These are phyloP conservation scores for Drosophila burlai DNA, from an alignment of 1,140 invertebrate genomes.

Conservation along the genomic window DNA sequence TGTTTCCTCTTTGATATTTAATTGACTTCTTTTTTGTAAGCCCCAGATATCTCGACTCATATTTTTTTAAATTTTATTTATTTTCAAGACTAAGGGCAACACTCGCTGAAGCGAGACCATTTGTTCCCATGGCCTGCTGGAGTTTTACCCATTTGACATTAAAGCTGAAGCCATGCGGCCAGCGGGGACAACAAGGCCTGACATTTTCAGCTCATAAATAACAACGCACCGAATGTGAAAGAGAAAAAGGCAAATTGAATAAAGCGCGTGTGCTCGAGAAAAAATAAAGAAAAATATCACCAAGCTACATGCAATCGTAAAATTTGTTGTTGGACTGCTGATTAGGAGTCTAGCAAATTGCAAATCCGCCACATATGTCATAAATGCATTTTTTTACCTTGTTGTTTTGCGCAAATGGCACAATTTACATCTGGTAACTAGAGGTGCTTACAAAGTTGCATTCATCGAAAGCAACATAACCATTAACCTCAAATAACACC, in stretches of 20 bases:
- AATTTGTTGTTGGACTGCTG: constrained; percentile 10
- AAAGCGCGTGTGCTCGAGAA: constrained; percentile 17
- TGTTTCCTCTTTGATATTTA: neutral
- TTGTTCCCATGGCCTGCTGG: constrained; percentile 8
- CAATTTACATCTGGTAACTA: constrained; percentile 2
- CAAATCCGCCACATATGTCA: constrained; percentile 13
- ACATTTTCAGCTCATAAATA: constrained; percentile 56
- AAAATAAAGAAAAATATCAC: constrained; percentile 1
- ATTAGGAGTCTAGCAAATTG: constrained; percentile 32
- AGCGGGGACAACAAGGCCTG: constrained; percentile 31
- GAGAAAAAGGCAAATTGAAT: constrained; percentile 34
- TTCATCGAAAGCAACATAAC: neutral
- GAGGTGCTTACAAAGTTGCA: neutral
- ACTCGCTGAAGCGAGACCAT: neutral
- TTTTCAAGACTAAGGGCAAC: neutral
- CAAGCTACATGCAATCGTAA: constrained; percentile 10
- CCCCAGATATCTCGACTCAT: neutral
- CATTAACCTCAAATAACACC: constrained; percentile 9
- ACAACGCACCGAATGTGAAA: constrained; percentile 24
- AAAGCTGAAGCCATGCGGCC: constrained; percentile 31
- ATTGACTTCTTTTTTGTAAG: neutral
- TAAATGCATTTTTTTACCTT: constrained; percentile 20
- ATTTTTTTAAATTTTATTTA: neutral
- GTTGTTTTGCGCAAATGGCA: constrained; percentile 7
- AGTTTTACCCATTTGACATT: constrained; percentile 40